phyloP scores from a whole-genome alignment of 2,888 invertebrate genomes.

The Pseudoips prasinana region DNA sequence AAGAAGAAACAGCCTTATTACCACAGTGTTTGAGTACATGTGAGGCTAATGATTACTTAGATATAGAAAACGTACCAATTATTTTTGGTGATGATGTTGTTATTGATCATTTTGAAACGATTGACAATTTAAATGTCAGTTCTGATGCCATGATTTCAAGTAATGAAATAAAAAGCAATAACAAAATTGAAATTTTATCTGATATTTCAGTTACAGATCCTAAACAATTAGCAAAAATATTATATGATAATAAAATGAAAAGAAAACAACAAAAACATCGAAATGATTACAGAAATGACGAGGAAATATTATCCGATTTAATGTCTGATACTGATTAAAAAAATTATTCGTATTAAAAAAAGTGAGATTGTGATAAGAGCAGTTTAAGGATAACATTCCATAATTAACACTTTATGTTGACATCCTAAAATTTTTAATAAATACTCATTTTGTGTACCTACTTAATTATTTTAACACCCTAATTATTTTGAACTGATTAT shows the following conservation, averaged over 20 bases:
- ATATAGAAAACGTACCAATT: slow-evolving; percentile 13
- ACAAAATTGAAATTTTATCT: slow-evolving; percentile 12
- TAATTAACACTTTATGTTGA: slow-evolving; percentile 6
- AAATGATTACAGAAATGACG: slow-evolving; percentile 14
- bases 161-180: slow-evolving; percentile 12
- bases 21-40: slow-evolving; percentile 8
- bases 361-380: too few relatives aligned
- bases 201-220: slow-evolving; percentile 11
- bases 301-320: slow-evolving; percentile 14
- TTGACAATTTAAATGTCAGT: slow-evolving; percentile 12
- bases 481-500: slow-evolving; percentile 12
- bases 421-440: slow-evolving; percentile 7
- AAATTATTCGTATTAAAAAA: too few relatives aligned
- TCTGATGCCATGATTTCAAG: slow-evolving; percentile 9
- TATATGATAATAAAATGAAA: slow-evolving; percentile 12
- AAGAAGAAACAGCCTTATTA: slow-evolving; percentile 10
- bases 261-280: slow-evolving; percentile 11
- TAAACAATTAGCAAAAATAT: slow-evolving; percentile 10
- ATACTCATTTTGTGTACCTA: slow-evolving; percentile 9
- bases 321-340: slow-evolving; percentile 11
- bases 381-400: slow-evolving; percentile 9
- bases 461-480: slow-evolving; percentile 6
- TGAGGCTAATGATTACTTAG: slow-evolving; percentile 15
- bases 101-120: slow-evolving; percentile 11
- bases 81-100: slow-evolving; percentile 15